Conservation (phyloP, 2,797 vertebrate genomes). For the Pteronotus mesoamericanus region DNA sequence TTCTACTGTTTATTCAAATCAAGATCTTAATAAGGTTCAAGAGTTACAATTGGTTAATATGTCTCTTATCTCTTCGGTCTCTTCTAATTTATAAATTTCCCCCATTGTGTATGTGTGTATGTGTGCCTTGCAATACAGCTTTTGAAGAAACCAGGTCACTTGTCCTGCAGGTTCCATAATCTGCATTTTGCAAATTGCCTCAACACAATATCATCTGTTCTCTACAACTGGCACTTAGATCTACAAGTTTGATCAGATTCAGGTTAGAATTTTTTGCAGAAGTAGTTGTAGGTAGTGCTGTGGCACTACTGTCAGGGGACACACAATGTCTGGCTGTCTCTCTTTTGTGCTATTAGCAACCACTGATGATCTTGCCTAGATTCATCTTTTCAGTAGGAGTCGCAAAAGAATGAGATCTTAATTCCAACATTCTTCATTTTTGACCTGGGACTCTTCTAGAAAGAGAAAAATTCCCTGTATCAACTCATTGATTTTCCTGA, state of each 20-base stretch:
- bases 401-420: neutral
- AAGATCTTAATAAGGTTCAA: neutral
- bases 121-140: neutral
- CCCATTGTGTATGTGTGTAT: neutral
- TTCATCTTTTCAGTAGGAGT: conserved; percentile 16
- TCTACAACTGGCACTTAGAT: neutral
- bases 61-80: neutral
- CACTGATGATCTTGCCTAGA: neutral
- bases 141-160: neutral
- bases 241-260: neutral
- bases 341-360: neutral
- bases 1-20: neutral
- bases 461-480: conserved; percentile 1
- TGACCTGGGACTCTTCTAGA: neutral
- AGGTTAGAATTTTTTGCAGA: neutral
- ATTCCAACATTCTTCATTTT: neutral
- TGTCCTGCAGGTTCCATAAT: neutral
- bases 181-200: neutral
- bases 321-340: neutral
- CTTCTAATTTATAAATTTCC: neutral
- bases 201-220: neutral
- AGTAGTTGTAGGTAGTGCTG: neutral
- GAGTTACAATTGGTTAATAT: neutral
- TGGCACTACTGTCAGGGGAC: no score
- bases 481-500: conserved; percentile 12